phyloP scores from a whole-genome alignment of 2,113 vertebrate genomes.

The Scatophagus argus region DNA sequence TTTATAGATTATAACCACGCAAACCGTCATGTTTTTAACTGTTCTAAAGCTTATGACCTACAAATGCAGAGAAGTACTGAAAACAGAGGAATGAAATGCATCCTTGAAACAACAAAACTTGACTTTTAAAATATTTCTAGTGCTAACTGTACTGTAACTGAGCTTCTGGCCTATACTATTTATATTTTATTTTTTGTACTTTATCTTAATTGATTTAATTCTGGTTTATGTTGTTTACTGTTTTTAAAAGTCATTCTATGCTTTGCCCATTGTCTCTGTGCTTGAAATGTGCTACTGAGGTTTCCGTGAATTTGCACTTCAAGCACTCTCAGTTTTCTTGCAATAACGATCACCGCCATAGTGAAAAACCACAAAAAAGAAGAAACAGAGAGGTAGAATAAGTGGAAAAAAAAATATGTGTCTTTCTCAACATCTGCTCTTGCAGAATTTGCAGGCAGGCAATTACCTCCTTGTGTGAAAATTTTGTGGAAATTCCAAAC shows the following conservation, averaged over 20 bases:
- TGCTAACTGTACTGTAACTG: neutral
- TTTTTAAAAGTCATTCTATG: neutral
- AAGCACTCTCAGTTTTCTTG: conserved; percentile 3
- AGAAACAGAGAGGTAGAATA: neutral
- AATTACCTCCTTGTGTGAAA: too few relatives aligned
- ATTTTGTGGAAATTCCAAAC: too few relatives aligned
- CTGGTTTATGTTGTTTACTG: neutral
- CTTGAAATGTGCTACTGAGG: neutral
- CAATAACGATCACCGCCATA: neutral
- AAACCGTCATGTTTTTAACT: neutral
- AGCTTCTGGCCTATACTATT: neutral
- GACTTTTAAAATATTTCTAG: neutral
- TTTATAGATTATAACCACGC: neutral
- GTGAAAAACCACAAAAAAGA: neutral
- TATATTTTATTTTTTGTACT: neutral
- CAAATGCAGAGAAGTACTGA: neutral
- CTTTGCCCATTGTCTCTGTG: neutral
- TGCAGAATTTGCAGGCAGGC: neutral
- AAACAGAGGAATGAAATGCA: neutral
- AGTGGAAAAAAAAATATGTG: neutral
- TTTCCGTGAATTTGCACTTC: neutral
- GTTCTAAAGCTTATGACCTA: neutral
- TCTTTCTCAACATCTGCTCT: neutral
- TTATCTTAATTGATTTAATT: neutral
- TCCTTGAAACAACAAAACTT: neutral